Evolutionary conservation across 2,888 invertebrate species (phyloP).

Genomic region (Aleiodes leptofemur): DNA sequence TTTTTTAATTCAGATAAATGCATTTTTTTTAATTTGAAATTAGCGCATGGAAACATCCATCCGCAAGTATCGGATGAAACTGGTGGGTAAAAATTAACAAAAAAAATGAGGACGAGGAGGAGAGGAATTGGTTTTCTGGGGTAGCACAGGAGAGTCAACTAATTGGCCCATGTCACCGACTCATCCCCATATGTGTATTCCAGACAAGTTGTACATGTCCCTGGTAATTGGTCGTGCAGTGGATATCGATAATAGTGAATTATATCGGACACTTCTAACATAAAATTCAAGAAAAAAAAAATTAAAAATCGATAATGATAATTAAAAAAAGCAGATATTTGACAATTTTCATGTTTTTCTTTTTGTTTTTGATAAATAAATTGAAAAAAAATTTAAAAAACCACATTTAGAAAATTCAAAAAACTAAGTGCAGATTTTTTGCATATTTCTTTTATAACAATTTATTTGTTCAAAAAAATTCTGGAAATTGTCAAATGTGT

Average conservation of each 20-base stretch:
- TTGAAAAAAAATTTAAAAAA: no score
- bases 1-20: no score
- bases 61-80: constrained; percentile 18
- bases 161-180: constrained; percentile 52
- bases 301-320: not conserved
- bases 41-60: not conserved
- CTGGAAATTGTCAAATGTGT: no score
- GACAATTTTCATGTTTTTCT: no score
- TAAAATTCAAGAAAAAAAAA: not conserved
- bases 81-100: not conserved
- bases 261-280: not conserved
- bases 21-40: no score
- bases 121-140: not conserved
- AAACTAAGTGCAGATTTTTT: no score
- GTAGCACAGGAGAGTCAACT: constrained; percentile 40
- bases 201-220: constrained; percentile 35
- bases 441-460: no score
- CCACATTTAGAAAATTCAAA: no score
- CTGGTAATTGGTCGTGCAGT: constrained; percentile 46
- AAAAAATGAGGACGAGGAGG: constrained; percentile 16
- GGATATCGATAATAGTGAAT: constrained; percentile 32
- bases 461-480: no score
- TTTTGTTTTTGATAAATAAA: no score
- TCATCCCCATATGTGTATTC: constrained; percentile 33
- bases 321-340: no score